Evolutionary conservation across 2,888 invertebrate species (phyloP).

Genomic region (Eremobia ochroleuca): DNA sequence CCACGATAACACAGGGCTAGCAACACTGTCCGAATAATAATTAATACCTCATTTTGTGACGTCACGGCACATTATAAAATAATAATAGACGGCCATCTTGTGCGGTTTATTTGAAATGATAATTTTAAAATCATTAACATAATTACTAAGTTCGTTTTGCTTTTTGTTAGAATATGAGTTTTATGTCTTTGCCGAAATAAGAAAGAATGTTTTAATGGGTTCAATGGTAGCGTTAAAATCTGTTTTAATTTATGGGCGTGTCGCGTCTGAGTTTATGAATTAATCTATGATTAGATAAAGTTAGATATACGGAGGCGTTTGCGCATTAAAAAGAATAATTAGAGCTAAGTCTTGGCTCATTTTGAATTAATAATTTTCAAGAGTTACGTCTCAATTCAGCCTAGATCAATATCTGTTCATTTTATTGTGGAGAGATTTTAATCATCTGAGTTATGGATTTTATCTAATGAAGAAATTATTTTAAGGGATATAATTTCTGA

Average conservation of each 20-base stretch:
- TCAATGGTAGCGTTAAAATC: conserved; percentile 64
- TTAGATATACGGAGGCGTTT: conserved; percentile 47
- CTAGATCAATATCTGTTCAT: conserved; percentile 31
- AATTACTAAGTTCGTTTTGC: conserved; percentile 62
- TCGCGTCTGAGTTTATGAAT: conserved; percentile 56
- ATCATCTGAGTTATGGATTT: conserved; percentile 4
- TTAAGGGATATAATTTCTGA: not conserved
- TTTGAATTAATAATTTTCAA: conserved; percentile 50
- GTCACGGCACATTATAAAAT: conserved; percentile 70
- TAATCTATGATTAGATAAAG: conserved; percentile 61
- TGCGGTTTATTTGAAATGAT: conserved; percentile 70
- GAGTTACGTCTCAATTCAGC: conserved; percentile 55
- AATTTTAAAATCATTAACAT: conserved; percentile 70
- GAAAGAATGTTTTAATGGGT: conserved; percentile 65
- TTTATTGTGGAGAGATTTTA: conserved; percentile 38
- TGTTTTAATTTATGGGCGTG: conserved; percentile 64
- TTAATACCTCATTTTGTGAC: conserved; percentile 83
- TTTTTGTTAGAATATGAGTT: conserved; percentile 54
- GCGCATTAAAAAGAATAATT: conserved; percentile 53
- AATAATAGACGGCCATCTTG: conserved; percentile 66
- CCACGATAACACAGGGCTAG: conserved; percentile 72
- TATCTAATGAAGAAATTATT: not conserved
- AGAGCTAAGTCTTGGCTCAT: conserved; percentile 41
- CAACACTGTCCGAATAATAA: conserved; percentile 76
- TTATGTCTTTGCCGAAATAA: conserved; percentile 68